Percentiles rank a stretch among this genome's conserved stretches.
Evolutionary conservation across 1,140 invertebrate genomes (phyloP).

Genomic region (Triops longicaudatus): DNA sequence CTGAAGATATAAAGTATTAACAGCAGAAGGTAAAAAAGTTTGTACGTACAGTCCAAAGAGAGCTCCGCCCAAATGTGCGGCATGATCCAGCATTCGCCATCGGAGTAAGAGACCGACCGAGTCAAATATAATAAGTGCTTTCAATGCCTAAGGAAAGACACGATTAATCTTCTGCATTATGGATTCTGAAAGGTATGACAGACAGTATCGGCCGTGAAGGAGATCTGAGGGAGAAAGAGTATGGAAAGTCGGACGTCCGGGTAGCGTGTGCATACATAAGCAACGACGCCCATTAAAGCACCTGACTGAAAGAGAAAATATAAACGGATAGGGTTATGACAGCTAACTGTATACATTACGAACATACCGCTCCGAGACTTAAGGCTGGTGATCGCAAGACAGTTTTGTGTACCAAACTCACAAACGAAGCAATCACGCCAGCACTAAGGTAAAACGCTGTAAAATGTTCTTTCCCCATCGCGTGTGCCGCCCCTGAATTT

Average conservation of each 20-base stretch:
- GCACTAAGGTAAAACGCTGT: conserved; percentile 78
- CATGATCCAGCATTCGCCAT: conserved; percentile 94
- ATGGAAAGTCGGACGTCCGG: conserved; percentile 79
- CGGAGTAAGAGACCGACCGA: conserved; percentile 66
- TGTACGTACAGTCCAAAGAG: conserved; percentile 76
- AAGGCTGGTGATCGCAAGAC: conserved; percentile 52
- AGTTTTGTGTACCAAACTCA: conserved; percentile 73
- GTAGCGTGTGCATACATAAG: conserved; percentile 74
- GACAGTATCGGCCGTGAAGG: conserved; percentile 74
- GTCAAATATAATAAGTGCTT: conserved; percentile 74
- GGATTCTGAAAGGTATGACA: conserved; percentile 39
- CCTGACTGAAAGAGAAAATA: conserved; percentile 66
- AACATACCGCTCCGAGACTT: conserved; percentile 83
- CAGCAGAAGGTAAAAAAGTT: background rate
- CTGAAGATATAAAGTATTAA: conserved; percentile 8
- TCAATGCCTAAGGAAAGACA: conserved; percentile 61
- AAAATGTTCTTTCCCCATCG: conserved; percentile 86
- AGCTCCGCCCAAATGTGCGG: conserved; percentile 92
- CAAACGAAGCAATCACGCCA: conserved; percentile 77
- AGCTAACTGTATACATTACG: conserved; percentile 25
- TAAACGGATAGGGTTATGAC: conserved; percentile 29
- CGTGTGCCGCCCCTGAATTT: conserved; percentile 50
- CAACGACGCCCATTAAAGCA: conserved; percentile 81
- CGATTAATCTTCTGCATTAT: conserved; percentile 13
- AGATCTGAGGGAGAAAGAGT: conserved; percentile 77